Conservation (phyloP, 1,140 invertebrate species). For the Babylonia areolata region DNA sequence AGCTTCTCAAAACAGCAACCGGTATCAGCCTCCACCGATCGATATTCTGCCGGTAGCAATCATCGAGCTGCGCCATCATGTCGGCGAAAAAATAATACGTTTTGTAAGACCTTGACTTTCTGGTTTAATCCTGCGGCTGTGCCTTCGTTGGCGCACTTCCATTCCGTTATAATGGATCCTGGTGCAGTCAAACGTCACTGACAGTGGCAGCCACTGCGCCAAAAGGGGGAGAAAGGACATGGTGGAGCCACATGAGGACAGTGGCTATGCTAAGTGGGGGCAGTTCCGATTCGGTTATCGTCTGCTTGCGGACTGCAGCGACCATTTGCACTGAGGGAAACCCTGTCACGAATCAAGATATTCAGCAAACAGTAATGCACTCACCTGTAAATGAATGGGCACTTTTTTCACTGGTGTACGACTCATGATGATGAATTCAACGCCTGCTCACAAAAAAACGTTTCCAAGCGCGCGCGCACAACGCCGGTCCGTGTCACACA, state of each 20-base stretch:
- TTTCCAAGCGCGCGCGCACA: background rate
- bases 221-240: background rate
- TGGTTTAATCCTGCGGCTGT: too few relatives aligned
- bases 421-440: conserved; percentile 41
- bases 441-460: background rate
- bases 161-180: background rate
- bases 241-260: background rate
- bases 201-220: background rate
- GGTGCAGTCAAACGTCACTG: background rate
- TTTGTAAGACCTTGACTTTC: background rate
- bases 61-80: background rate
- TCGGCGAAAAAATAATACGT: background rate
- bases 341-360: background rate
- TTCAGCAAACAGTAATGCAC: conserved; percentile 45
- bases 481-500: conserved; percentile 6
- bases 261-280: background rate
- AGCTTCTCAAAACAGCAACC: too few relatives aligned
- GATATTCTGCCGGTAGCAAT: background rate
- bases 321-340: too few relatives aligned
- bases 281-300: background rate
- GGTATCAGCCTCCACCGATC: background rate
- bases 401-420: conserved; percentile 90
- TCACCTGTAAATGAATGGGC: conserved; percentile 94
- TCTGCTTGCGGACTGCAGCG: background rate
- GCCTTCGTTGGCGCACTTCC: too few relatives aligned